These are phyloP conservation scores for Ammodramus savannarum DNA, from an alignment of 2,113 vertebrate species.

Conservation along the genomic window DNA sequence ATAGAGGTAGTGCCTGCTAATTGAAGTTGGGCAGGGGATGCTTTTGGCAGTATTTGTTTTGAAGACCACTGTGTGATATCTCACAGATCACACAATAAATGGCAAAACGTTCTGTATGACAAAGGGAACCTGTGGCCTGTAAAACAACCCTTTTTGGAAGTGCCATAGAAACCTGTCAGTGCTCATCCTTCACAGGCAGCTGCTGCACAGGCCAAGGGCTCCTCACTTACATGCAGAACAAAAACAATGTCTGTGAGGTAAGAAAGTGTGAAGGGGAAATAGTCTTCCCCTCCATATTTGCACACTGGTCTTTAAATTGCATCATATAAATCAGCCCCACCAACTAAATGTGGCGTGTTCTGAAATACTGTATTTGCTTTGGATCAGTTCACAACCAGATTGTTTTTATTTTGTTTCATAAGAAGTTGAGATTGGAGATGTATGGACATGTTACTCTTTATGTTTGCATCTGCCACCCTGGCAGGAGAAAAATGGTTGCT, in stretches of 20 bases:
- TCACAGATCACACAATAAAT: not conserved
- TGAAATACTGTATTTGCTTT: slow-evolving; percentile 63
- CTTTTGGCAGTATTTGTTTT: not conserved
- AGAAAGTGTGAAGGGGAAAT: slow-evolving; percentile 23
- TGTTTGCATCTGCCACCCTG: slow-evolving; percentile 54
- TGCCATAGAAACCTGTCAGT: not conserved
- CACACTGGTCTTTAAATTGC: slow-evolving; percentile 11
- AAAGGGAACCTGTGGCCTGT: not conserved
- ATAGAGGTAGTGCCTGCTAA: not conserved
- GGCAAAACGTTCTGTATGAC: fast-evolving
- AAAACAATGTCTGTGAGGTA: not conserved
- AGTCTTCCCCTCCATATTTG: not conserved
- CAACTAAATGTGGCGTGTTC: not conserved
- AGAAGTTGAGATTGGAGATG: slow-evolving; percentile 54
- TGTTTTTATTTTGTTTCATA: slow-evolving; percentile 63
- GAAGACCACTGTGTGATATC: not conserved
- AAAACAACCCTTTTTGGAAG: not conserved
- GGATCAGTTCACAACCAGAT: slow-evolving; percentile 69
- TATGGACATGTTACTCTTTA: slow-evolving; percentile 47
- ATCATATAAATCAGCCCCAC: slow-evolving; percentile 31
- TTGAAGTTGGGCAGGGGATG: not conserved
- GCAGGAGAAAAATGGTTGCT: slow-evolving; percentile 43
- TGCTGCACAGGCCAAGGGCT: not conserved
- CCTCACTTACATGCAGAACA: not conserved
- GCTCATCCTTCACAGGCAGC: not conserved